Evolutionary conservation across 2,113 vertebrate genomes (phyloP), one percentile per base, ranked within the genome.

Genomic region (Butorides virescens): DNA sequence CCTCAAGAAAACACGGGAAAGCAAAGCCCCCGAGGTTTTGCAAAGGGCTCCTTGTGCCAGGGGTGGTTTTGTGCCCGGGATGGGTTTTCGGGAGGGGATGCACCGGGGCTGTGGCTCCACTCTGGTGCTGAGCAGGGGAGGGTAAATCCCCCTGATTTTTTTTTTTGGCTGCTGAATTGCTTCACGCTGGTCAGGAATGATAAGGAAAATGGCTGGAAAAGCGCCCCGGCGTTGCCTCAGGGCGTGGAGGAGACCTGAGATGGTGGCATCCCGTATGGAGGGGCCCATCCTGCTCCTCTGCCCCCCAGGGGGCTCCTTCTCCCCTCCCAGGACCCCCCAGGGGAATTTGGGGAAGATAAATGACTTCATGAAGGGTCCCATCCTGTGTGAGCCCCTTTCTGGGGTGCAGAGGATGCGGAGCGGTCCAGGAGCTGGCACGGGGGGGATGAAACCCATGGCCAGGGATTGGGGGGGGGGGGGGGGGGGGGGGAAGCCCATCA

Each of bases 311-410:
- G 11, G 36, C 7, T 63, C 58, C 42, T 80, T 56, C 9, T 65
- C 15, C 27, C 49, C 49, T 37, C 15, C 10, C 9, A 22, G 26
- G 21, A 32, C 59, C 44, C 37, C 58, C 3, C 4, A 8, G 21
- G 13, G 26, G 26, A 13, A 17, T 46, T 37, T 1, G 26, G 30
- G 62, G 72, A 13, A 25, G 62, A 36, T 2, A 37, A 75, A 67
- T 20, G 62, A 29, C 20, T 36, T 30, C 2, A 1, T 6, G 37
- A 37, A 34, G 65, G n/a, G 49, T 20, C 20, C 0, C 5, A 4
- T 6, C 44, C 2, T 10, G 5, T 11, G 20, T 11, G 42, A 56
- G n/a, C 46, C n/a, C 14, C 0, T 39, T 2, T 3, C 22, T 37
- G 66, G 39, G 75, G 20, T 42, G 47, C 42, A 63, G 65, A 21